A percentile compares a stretch with the other conserved stretches of the same genome.
phyloP scores from a whole-genome alignment of 2,888 invertebrate genomes.

The Nemurella pictetii region DNA sequence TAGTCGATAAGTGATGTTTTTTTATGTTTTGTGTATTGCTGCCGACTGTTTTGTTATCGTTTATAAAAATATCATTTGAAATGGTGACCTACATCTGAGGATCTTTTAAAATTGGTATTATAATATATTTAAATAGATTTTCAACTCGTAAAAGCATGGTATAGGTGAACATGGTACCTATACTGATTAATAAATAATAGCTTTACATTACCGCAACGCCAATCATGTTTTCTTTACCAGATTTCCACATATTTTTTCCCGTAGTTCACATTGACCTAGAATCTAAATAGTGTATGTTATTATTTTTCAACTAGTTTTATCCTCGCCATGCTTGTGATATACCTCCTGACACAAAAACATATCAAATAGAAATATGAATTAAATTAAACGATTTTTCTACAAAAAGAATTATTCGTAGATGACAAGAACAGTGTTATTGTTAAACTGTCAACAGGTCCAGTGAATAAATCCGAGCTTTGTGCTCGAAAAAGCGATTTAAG shows the following conservation, averaged over 20 bases:
- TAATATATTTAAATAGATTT: too few relatives aligned
- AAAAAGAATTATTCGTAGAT: background rate
- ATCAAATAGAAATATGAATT: background rate
- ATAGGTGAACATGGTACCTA: too few relatives aligned
- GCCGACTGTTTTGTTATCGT: too few relatives aligned
- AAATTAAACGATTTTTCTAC: background rate
- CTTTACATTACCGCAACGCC: too few relatives aligned
- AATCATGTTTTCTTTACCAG: too few relatives aligned
- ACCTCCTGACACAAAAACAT: background rate
- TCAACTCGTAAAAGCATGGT: too few relatives aligned
- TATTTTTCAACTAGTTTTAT: background rate
- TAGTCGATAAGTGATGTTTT: background rate
- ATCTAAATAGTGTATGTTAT: background rate
- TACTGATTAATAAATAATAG: too few relatives aligned
- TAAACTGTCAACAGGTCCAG: background rate
- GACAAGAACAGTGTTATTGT: background rate
- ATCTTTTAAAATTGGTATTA: too few relatives aligned
- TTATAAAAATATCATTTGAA: too few relatives aligned
- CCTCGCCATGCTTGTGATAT: background rate
- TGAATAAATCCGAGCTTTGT: background rate
- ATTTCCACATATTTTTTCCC: too few relatives aligned
- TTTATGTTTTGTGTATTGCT: too few relatives aligned
- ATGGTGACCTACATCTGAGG: too few relatives aligned
- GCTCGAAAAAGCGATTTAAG: background rate
- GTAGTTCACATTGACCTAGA: background rate